A percentile compares a stretch with the other conserved stretches of the same genome.
Conservation (phyloP, 2,797 vertebrate genomes). For the Sebastes reedi region DNA sequence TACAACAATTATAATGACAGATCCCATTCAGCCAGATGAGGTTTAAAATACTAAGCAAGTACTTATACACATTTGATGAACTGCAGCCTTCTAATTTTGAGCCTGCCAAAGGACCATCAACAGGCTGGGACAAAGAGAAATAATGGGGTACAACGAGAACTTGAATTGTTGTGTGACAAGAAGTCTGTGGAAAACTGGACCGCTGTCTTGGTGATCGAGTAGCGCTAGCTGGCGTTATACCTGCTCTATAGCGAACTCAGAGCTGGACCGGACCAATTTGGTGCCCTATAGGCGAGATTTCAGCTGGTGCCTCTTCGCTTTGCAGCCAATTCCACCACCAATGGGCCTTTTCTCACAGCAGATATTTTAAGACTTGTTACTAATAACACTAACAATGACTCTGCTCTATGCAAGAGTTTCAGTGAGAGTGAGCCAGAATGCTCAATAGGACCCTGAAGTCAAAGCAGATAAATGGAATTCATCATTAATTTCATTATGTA, state of each 20-base stretch:
- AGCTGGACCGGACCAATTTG: neutral
- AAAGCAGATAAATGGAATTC: too few relatives aligned
- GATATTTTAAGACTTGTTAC: too few relatives aligned
- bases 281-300: neutral
- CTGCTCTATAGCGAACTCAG: neutral
- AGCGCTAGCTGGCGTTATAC: neutral
- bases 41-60: constrained; percentile 9
- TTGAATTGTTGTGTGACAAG: neutral
- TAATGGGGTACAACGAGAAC: neutral
- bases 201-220: neutral
- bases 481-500: too few relatives aligned
- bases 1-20: neutral
- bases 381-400: too few relatives aligned
- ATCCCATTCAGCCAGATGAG: neutral
- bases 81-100: neutral
- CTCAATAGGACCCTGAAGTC: too few relatives aligned
- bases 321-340: neutral
- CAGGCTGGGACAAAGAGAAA: neutral
- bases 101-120: neutral
- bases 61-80: neutral
- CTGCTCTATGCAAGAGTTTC: too few relatives aligned
- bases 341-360: too few relatives aligned
- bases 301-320: neutral
- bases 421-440: too few relatives aligned
- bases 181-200: neutral